Evolutionary conservation across 2,113 vertebrate species (phyloP).

Genomic region (Calonectris borealis): DNA sequence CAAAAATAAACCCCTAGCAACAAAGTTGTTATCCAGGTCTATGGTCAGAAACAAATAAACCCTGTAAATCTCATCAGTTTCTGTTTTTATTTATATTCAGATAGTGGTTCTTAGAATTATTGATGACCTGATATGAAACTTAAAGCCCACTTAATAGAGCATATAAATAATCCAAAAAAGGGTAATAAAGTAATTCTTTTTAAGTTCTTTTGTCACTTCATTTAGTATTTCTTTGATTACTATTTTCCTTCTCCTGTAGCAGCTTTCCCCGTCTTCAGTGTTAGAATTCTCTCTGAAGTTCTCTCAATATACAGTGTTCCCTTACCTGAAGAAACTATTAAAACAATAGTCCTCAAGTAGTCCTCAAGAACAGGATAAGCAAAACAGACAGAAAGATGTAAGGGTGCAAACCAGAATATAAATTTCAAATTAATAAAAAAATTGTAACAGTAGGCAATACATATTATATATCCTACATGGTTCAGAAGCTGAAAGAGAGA

Average conservation of each 20-base stretch:
- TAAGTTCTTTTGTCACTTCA: neutral
- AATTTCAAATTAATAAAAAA: neutral
- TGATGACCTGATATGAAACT: neutral
- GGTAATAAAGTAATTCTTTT: neutral
- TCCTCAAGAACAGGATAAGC: neutral
- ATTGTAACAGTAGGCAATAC: neutral
- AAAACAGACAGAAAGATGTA: neutral
- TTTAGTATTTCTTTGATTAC: neutral
- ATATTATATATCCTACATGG: neutral
- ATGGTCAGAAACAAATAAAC: neutral
- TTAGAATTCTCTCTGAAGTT: neutral
- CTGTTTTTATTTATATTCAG: neutral
- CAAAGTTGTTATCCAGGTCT: neutral
- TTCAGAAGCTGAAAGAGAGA: neutral
- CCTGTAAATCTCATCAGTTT: neutral
- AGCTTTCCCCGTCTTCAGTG: neutral
- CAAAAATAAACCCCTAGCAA: neutral
- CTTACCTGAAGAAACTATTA: neutral
- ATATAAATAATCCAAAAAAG: neutral
- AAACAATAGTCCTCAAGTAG: neutral
- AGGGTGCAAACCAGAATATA: neutral
- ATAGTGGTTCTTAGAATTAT: neutral
- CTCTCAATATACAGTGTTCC: neutral
- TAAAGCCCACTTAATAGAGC: neutral
- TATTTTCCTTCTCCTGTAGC: neutral